Conservation (phyloP, 2,888 invertebrate species). For the Metacarcinus magister region DNA sequence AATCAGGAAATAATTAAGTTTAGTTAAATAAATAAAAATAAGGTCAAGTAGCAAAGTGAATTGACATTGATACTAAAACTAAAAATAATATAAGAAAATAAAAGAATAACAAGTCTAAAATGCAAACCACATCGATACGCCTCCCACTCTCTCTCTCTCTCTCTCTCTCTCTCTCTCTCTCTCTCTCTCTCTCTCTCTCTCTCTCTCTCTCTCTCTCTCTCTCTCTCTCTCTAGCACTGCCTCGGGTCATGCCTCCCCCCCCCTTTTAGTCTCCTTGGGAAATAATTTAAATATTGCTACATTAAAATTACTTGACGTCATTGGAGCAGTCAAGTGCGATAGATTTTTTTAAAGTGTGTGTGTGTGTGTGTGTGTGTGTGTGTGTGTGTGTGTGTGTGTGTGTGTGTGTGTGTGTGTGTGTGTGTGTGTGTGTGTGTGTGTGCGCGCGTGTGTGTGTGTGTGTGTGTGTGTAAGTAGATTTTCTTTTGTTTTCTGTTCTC, state of each 20-base stretch:
- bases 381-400: constrained; percentile 19
- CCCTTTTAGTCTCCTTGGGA: neutral
- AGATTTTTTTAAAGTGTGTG: neutral
- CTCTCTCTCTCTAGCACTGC: neutral
- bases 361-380: constrained; percentile 21
- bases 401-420: constrained; percentile 48
- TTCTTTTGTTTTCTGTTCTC: neutral
- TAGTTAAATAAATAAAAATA: no score
- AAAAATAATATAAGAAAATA: no score
- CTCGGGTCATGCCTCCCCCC: neutral
- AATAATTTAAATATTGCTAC: neutral
- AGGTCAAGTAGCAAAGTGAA: no score
- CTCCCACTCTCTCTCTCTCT: constrained; percentile 11
- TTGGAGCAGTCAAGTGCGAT: neutral
- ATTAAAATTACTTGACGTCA: neutral
- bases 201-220: constrained; percentile 48
- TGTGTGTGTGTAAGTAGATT: neutral
- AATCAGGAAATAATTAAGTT: no score
- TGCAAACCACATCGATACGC: neutral
- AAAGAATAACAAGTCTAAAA: no score
- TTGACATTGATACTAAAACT: no score
- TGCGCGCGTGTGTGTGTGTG: neutral
- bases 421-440: constrained; percentile 48
- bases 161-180: constrained; percentile 48
- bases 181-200: constrained; percentile 48